phyloP scores from a whole-genome alignment of 1,140 invertebrate genomes.

The Monomorium pharaonis region DNA sequence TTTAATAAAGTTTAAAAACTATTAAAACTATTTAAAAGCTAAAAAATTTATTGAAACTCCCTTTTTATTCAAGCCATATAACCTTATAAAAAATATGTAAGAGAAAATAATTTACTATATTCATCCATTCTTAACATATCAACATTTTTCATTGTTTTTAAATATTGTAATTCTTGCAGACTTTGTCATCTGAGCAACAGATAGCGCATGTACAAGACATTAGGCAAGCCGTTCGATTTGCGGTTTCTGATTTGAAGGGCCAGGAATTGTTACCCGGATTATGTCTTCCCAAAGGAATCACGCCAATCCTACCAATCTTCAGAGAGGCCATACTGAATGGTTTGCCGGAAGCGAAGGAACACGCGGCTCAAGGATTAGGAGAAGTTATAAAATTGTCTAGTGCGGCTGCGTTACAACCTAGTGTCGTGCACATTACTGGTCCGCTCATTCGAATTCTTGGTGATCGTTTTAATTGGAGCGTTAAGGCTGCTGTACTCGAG shows the following conservation, averaged over 20 bases:
- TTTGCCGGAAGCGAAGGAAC: constrained; percentile 97
- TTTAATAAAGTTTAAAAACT: too few species aligned
- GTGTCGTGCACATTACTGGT: constrained; percentile 98
- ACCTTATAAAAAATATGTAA: too few species aligned
- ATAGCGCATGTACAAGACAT: constrained; percentile 94
- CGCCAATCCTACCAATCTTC: constrained; percentile 97
- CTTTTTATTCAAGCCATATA: too few species aligned
- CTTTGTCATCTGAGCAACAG: constrained; percentile 92
- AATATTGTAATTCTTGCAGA: constrained; percentile 82
- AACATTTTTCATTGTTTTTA: neutral
- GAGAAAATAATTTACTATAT: too few species aligned
- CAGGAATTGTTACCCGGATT: constrained; percentile 95
- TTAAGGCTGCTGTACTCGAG: constrained; percentile 98
- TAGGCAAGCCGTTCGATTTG: constrained; percentile 95
- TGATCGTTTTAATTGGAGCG: constrained; percentile 96
- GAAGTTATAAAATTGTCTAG: constrained; percentile 96
- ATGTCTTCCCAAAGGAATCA: constrained; percentile 97
- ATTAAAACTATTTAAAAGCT: too few species aligned
- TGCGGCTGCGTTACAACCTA: constrained; percentile 94
- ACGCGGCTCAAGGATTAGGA: constrained; percentile 96
- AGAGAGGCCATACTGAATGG: constrained; percentile 98
- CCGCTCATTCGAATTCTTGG: constrained; percentile 98
- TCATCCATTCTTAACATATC: neutral
- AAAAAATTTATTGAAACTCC: too few species aligned
- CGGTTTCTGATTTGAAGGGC: constrained; percentile 93